Evolutionary conservation across 1,140 invertebrate genomes (phyloP).

Genomic region (Brachionus sp.): DNA sequence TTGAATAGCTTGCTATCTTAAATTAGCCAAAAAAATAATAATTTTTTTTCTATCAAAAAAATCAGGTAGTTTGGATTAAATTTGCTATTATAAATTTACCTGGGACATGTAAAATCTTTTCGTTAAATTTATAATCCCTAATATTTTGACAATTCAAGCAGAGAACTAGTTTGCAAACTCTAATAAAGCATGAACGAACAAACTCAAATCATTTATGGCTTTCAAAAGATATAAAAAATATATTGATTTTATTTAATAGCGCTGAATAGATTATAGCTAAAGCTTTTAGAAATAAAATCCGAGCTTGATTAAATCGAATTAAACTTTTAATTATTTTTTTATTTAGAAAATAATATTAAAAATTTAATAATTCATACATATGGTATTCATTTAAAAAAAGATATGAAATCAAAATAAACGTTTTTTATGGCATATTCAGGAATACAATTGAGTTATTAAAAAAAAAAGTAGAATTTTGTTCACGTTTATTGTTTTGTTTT

Average conservation of each 20-base stretch:
- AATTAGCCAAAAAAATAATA: neutral
- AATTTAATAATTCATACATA: neutral
- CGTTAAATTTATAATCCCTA: neutral
- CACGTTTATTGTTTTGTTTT: neutral
- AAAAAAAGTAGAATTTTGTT: too few relatives aligned
- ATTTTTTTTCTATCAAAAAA: slow-evolving; percentile 3
- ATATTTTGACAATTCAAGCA: neutral
- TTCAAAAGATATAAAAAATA: neutral
- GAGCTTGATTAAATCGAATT: neutral
- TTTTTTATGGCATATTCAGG: too few relatives aligned
- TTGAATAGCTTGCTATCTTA: neutral
- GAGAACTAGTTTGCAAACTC: neutral
- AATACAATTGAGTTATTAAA: too few relatives aligned
- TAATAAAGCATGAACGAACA: neutral
- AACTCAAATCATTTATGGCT: neutral
- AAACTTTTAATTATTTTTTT: neutral
- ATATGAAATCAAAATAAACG: too few relatives aligned
- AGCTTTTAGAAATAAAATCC: neutral
- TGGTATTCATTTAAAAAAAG: neutral
- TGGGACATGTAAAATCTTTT: neutral
- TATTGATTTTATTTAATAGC: neutral
- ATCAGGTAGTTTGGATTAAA: slow-evolving; percentile 16
- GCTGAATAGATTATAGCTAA: neutral
- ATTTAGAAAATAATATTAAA: neutral
- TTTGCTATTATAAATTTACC: neutral